Evolutionary conservation across 1,140 invertebrate genomes (phyloP).

Genomic region (Pachypsylla venusta): DNA sequence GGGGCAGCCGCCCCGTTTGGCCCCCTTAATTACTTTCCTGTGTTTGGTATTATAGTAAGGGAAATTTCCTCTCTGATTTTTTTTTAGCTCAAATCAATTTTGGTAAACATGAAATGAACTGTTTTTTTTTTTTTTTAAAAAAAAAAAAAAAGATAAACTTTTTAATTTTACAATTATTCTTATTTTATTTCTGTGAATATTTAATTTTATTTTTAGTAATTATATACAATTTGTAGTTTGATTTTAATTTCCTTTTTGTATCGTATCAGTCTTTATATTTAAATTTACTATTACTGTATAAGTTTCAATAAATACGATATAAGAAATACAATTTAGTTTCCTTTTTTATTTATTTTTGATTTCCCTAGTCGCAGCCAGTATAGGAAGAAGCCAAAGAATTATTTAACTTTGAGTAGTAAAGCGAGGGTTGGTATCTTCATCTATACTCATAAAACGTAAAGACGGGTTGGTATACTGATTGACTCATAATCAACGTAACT

Average conservation of each 20-base stretch:
- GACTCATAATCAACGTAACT: no score
- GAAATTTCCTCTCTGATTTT: not conserved
- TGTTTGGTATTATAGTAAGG: not conserved
- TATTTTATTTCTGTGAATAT: conserved; percentile 6
- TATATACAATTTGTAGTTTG: conserved; percentile 5
- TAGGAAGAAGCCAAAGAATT: no score
- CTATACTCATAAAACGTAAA: no score
- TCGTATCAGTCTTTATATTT: conserved; percentile 10
- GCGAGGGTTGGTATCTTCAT: no score
- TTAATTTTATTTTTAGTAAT: not conserved
- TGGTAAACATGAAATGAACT: not conserved
- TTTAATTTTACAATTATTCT: not conserved
- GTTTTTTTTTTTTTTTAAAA: not conserved
- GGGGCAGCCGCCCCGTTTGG: no score
- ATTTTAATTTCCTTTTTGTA: conserved; percentile 6
- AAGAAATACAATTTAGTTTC: conserved; percentile 3
- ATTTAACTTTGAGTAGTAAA: no score
- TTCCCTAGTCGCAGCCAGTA: no score
- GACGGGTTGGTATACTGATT: no score
- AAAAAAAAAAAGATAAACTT: no score
- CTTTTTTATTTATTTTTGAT: no score
- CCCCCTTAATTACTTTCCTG: no score
- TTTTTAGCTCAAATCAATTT: not conserved
- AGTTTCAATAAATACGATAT: conserved; percentile 8
- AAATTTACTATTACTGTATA: conserved; percentile 9